phyloP scores from a whole-genome alignment of 2,797 vertebrate species.

The Centroberyx gerrardi region DNA sequence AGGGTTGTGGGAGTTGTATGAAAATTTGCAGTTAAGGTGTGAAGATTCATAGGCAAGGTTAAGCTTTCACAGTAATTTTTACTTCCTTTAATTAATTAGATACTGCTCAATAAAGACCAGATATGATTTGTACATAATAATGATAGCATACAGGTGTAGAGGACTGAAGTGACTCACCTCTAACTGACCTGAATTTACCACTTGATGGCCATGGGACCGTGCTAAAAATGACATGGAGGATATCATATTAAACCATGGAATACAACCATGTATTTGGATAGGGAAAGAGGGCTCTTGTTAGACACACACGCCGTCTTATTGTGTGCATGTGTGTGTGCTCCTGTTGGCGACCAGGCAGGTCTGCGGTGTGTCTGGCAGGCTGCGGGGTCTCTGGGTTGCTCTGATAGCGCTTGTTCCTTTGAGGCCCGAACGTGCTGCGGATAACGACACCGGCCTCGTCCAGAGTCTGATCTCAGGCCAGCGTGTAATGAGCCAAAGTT shows the following conservation, averaged over 20 bases:
- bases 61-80: too few relatives aligned
- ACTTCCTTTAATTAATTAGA: too few relatives aligned
- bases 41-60: too few relatives aligned
- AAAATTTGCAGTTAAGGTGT: too few relatives aligned
- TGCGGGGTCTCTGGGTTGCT: slow-evolving; percentile 72
- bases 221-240: slow-evolving; percentile 18
- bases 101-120: too few relatives aligned
- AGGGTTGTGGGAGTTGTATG: too few relatives aligned
- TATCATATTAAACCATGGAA: slow-evolving; percentile 25
- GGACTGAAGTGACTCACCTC: not conserved
- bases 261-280: slow-evolving; percentile 16
- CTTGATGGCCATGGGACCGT: not conserved
- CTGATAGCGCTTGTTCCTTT: slow-evolving; percentile 76
- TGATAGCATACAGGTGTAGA: not conserved
- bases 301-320: slow-evolving; percentile 8
- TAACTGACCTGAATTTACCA: not conserved
- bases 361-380: slow-evolving; percentile 65
- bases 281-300: not conserved
- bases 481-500: slow-evolving; percentile 48
- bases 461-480: slow-evolving; percentile 81
- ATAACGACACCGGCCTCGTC: slow-evolving; percentile 65
- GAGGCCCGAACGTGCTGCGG: slow-evolving; percentile 60
- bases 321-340: slow-evolving; percentile 15
- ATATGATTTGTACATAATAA: not conserved
- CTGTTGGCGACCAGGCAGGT: slow-evolving; percentile 46